These are phyloP conservation scores for Cervus canadensis DNA, from an alignment of 2,113 vertebrate genomes.

Conservation along the genomic window DNA sequence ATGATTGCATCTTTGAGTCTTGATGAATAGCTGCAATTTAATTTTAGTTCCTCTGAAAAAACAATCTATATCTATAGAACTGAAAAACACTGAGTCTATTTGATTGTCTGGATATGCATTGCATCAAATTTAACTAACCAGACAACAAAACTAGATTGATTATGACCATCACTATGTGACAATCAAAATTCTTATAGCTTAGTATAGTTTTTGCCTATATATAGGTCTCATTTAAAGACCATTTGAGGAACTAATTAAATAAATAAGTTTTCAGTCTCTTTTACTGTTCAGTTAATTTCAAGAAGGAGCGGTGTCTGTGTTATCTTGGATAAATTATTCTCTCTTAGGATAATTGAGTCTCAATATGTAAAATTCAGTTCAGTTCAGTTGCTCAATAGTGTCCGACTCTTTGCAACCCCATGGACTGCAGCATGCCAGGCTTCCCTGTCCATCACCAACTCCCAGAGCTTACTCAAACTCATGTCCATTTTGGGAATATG, in stretches of 20 bases:
- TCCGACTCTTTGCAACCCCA: not conserved
- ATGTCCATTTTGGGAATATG: not conserved
- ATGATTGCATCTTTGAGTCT: slow-evolving; percentile 2
- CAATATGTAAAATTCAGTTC: not conserved
- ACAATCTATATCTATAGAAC: not conserved
- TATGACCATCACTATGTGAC: not conserved
- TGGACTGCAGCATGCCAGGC: not conserved
- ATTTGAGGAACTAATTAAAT: not conserved
- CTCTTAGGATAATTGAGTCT: not conserved
- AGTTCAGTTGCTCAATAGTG: not conserved
- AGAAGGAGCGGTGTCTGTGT: not conserved
- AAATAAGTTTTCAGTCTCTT: not conserved
- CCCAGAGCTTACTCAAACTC: not conserved
- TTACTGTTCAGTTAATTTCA: not conserved
- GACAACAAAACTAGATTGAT: not conserved
- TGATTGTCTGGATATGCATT: not conserved
- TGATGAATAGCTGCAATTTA: not conserved
- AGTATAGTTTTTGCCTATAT: not conserved
- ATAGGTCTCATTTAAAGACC: not conserved
- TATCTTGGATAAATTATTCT: not conserved
- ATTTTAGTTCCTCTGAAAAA: not conserved
- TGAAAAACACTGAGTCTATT: not conserved
- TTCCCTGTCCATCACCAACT: not conserved
- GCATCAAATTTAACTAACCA: not conserved
- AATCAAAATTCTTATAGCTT: not conserved